Evolutionary conservation across 2,888 invertebrate genomes (phyloP), one percentile per base, ranked within the genome.

Genomic region (Xiphydria camelus): DNA sequence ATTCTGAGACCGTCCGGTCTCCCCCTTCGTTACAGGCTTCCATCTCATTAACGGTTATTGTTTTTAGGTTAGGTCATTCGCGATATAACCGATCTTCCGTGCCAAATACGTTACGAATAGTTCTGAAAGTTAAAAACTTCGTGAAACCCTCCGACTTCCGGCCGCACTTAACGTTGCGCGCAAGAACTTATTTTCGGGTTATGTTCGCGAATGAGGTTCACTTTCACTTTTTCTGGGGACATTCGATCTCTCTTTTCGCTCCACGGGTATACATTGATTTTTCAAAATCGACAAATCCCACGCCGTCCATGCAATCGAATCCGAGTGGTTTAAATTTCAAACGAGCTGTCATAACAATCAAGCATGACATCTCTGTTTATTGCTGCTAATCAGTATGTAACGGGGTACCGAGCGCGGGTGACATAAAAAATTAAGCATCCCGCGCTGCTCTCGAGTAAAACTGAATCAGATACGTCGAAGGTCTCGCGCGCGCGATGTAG

Each of bases 311-410:
- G n/a, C 17, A 39, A 39, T 31, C 22, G 17, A 31, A 4, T 10
- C 7, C 5, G n/a, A n/a, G n/a, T n/a, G n/a, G n/a, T n/a, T n/a
- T 36, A 21, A 41, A 41, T 42, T 29, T 26, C 37, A 32, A 9
- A 6, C 39, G 39, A 47, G 34, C 53, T 60, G 59, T 56, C 59
- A 52, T 53, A 47, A 54, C 49, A 47, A 35, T 36, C 37, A 47
- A 55, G 55, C 52, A 55, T 66, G 66, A 64, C 66, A 63, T 45
- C 49, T 52, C 40, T 45, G 41, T 51, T 51, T 61, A 55, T 53
- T 49, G 44, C 26, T 12, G 21, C 17, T 29, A 12, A 38, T 42
- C 35, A 33, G 29, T 31, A 49, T 33, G 40, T n/a, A n/a, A n/a
- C n/a, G n/a, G n/a, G n/a, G n/a, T n/a, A n/a, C n/a, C n/a, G n/a